Evolutionary conservation across 53 echinoderm and acorn worm genomes (phyloP).

Genomic region (Echinarachnius parma): DNA sequence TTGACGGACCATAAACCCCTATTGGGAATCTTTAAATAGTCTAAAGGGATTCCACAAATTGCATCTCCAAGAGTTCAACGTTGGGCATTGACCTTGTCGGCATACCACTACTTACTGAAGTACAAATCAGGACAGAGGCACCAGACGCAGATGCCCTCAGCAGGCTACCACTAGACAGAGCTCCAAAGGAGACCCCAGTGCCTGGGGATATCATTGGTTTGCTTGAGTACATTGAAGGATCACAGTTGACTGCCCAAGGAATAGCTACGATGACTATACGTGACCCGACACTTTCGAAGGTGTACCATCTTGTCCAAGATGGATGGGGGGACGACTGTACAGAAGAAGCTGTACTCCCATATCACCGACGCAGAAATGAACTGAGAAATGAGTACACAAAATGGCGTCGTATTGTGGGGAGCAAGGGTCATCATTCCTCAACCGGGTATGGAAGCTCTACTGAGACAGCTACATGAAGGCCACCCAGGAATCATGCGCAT

Average conservation of each 20-base stretch:
- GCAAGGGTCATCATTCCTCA: conserved; percentile 38
- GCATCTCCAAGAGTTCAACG: conserved; percentile 39
- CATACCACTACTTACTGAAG: conserved; percentile 44
- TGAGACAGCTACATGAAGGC: conserved; percentile 47
- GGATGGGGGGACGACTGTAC: conserved; percentile 26
- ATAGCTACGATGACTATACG: conserved; percentile 10
- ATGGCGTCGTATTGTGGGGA: conserved; percentile 50
- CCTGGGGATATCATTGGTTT: conserved; percentile 12
- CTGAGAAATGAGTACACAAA: conserved; percentile 26
- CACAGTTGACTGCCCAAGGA: background rate
- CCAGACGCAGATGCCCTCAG: conserved; percentile 39
- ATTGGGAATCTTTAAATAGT: conserved; percentile 19
- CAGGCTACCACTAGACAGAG: conserved; percentile 7
- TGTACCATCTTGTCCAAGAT: background rate
- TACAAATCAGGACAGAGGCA: conserved; percentile 51
- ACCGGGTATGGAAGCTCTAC: conserved; percentile 23
- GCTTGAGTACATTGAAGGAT: conserved; percentile 8
- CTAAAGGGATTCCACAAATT: conserved; percentile 33
- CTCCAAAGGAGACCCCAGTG: background rate
- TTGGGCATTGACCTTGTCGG: conserved; percentile 52
- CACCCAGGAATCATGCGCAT: conserved; percentile 40
- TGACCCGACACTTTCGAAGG: conserved; percentile 14
- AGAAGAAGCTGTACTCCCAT: conserved; percentile 1
- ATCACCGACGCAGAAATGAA: conserved; percentile 23
- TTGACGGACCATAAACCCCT: conserved; percentile 50